Conservation (phyloP, 2,113 vertebrate genomes). For the Epinephelus lanceolatus region DNA sequence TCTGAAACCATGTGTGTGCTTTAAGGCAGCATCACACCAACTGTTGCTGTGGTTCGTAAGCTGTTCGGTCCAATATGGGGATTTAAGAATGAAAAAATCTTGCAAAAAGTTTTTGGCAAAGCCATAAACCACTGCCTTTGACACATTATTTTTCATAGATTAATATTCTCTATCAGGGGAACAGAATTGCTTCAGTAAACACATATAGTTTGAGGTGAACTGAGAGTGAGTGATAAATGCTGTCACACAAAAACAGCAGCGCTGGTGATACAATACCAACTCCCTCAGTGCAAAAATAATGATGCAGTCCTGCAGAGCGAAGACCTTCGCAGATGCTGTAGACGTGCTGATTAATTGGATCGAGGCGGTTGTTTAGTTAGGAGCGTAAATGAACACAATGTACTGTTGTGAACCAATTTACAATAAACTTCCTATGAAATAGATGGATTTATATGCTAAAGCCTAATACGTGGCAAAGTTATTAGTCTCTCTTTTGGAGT, state of each 20-base stretch:
- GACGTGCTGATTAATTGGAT: constrained; percentile 68
- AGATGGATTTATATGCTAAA: constrained; percentile 51
- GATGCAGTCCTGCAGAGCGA: constrained; percentile 56
- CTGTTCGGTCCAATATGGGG: constrained; percentile 1
- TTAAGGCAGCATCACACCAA: background rate
- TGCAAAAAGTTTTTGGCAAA: constrained; percentile 1
- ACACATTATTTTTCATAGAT: constrained; percentile 17
- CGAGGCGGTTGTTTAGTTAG: constrained; percentile 51
- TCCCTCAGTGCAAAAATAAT: constrained; percentile 52
- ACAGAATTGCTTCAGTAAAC: constrained; percentile 5
- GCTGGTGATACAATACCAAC: constrained; percentile 52
- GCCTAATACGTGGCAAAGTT: constrained; percentile 32
- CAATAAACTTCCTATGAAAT: constrained; percentile 31
- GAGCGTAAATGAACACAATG: constrained; percentile 47
- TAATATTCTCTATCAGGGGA: background rate
- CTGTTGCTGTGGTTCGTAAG: constrained; percentile 1
- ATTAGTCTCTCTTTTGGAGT: constrained; percentile 20
- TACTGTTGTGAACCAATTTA: constrained; percentile 13
- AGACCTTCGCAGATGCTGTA: constrained; percentile 54
- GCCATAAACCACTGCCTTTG: background rate
- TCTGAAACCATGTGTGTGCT: background rate
- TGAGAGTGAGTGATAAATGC: constrained; percentile 53
- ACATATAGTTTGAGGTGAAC: constrained; percentile 19
- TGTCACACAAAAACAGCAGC: constrained; percentile 37
- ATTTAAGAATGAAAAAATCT: constrained; percentile 8